Evolutionary conservation across 1,140 invertebrate species (phyloP).

Genomic region (Cataglyphis hispanica): DNA sequence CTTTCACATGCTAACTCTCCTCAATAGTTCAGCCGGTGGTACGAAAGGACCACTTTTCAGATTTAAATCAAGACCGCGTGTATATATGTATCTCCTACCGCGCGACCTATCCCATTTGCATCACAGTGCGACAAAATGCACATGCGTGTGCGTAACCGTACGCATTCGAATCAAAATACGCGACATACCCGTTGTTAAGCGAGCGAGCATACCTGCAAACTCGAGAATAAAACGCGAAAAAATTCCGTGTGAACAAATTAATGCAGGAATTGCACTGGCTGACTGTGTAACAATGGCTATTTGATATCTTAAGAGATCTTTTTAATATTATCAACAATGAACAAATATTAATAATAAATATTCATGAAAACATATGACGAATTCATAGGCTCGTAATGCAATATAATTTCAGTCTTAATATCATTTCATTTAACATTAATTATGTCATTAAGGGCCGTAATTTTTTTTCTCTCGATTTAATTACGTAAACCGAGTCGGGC

Average conservation of each 20-base stretch:
- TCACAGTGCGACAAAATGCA: constrained; percentile 58
- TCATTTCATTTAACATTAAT: neutral
- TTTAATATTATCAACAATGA: neutral
- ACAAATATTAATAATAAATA: neutral
- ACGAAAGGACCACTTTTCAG: constrained; percentile 70
- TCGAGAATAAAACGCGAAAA: constrained; percentile 20
- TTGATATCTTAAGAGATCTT: neutral
- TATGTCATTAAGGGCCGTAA: constrained; percentile 3
- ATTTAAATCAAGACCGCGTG: constrained; percentile 72
- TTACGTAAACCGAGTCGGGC: constrained; percentile 41
- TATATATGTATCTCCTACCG: constrained; percentile 46
- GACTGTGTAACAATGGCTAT: neutral
- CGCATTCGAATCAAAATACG: constrained; percentile 30
- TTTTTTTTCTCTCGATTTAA: constrained; percentile 29
- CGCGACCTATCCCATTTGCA: constrained; percentile 67
- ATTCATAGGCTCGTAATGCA: too few relatives aligned
- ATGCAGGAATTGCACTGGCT: neutral
- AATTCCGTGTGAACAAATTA: constrained; percentile 47
- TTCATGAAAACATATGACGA: too few relatives aligned
- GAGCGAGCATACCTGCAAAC: constrained; percentile 39
- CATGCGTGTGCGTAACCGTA: constrained; percentile 21
- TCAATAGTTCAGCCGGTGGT: constrained; percentile 34
- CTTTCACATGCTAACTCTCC: constrained; percentile 71
- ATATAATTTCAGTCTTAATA: neutral
- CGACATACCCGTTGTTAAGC: constrained; percentile 36